Evolutionary conservation across 2,797 vertebrate genomes (phyloP), one percentile per base, ranked within the genome.

Genomic region (Lacerta agilis): DNA sequence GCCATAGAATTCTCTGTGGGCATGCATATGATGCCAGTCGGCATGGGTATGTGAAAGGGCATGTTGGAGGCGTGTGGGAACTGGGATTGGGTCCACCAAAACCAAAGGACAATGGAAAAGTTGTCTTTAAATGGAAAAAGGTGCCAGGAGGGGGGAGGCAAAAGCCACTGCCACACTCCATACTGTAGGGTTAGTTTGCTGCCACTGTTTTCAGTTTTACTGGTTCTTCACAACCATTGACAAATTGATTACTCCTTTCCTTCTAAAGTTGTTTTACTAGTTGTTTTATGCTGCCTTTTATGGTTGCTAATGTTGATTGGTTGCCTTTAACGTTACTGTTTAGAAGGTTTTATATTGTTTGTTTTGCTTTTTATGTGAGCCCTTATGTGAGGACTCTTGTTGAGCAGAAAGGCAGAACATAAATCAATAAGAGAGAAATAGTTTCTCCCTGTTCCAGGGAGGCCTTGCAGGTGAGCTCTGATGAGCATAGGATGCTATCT

Each of bases 221-320:
- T 79, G 25, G 58, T 81, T 45, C 7, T 25, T 81, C 36, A 18
- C 38, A 29, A n/a, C 76, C 75, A 73, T 5, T 72, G 20, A 11
- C 20, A 43, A 49, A 87, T n/a, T 81, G 36, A 81, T 86, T 87
- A 64, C 29, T 72, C 8, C 49, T 38, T 61, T 58, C 75, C 77
- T 45, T 69, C 55, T 18, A 73, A 73, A 81, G 10, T 4, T 72
- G 27, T 73, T 81, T 87, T 87, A 61, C 36, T 61, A 73, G 64
- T 86, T 58, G 25, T 58, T n/a, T 33, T 86, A 38, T 71, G 13
- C 5, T 86, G 36, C 8, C 36, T n/a, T 76, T 85, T 77, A 64
- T 25, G 43, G 80, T 67, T 67, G 61, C 33, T 86, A 86, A 86
- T 78, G 20, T 86, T 86, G 84, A 86, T 67, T 43, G 76, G 61